Conservation (phyloP, 2,797 vertebrate genomes). For the Channallabes apus region DNA sequence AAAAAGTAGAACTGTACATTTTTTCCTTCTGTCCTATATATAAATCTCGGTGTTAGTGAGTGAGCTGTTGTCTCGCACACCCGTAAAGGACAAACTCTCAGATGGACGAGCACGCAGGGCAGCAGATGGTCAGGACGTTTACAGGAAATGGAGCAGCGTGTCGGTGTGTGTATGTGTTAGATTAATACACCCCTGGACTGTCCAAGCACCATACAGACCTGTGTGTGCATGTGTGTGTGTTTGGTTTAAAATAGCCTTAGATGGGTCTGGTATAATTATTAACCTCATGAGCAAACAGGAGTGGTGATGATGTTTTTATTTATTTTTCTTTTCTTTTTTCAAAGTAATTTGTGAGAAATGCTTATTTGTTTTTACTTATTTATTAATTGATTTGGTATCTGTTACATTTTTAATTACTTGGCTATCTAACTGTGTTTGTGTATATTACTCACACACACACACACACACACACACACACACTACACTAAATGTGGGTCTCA, state of each 20-base stretch:
- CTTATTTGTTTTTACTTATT: background rate
- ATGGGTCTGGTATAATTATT: background rate
- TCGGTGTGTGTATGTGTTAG: background rate
- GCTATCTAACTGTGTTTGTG: background rate
- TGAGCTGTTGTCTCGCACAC: background rate
- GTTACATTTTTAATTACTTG: background rate
- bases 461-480: no score
- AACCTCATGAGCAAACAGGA: background rate
- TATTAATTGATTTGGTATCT: background rate
- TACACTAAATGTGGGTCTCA: no score
- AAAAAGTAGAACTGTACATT: background rate
- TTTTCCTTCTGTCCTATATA: background rate
- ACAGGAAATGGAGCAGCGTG: slow-evolving; percentile 37
- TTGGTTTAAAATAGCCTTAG: background rate
- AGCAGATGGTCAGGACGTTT: slow-evolving; percentile 41
- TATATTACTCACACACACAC: no score
- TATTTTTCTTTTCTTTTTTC: background rate
- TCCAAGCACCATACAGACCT: background rate
- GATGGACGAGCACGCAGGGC: slow-evolving; percentile 19
- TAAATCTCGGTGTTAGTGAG: background rate
- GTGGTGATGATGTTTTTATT: background rate
- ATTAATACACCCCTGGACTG: slow-evolving; percentile 28
- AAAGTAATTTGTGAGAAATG: background rate
- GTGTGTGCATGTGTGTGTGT: background rate
- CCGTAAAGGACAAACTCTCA: slow-evolving; percentile 29